Percentiles rank a stretch among this genome's conserved stretches.
Conservation (phyloP, 2,888 invertebrate genomes). For the Hedya salicella region DNA sequence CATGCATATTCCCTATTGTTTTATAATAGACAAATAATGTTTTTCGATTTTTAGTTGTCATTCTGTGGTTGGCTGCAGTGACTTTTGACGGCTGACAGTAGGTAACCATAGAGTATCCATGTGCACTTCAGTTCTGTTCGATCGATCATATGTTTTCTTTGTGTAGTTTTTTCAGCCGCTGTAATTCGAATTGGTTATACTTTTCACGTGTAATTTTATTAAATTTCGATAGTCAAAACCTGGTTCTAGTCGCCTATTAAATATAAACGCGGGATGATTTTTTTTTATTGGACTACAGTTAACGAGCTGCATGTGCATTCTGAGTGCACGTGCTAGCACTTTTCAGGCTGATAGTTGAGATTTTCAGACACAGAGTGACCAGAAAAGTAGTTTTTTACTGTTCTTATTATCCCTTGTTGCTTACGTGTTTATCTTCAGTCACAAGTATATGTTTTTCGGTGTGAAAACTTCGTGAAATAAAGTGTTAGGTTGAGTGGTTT, state of each 20-base stretch:
- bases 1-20: too few species aligned
- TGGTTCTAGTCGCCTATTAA: constrained; percentile 4
- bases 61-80: constrained; percentile 49
- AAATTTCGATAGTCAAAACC: constrained; percentile 24
- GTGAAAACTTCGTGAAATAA: constrained; percentile 60
- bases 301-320: constrained; percentile 70
- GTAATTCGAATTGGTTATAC: constrained; percentile 80
- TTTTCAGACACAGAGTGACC: constrained; percentile 59
- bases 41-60: constrained; percentile 44
- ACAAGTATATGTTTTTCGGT: constrained; percentile 48
- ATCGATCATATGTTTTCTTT: constrained; percentile 86
- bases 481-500: constrained; percentile 60
- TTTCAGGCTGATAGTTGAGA: constrained; percentile 72
- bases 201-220: constrained; percentile 58
- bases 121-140: constrained; percentile 80
- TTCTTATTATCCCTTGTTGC: constrained; percentile 46
- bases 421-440: constrained; percentile 44
- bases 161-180: constrained; percentile 84
- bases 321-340: constrained; percentile 81
- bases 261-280: constrained; percentile 18
- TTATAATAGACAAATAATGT: constrained; percentile 35
- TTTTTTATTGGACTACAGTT: constrained; percentile 45
- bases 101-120: constrained; percentile 75
- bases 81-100: constrained; percentile 57
- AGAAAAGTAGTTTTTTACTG: constrained; percentile 50